Evolutionary conservation across 2,888 invertebrate species (phyloP), one percentile per base, ranked within the genome.

Genomic region (Mimachlamys varia): DNA sequence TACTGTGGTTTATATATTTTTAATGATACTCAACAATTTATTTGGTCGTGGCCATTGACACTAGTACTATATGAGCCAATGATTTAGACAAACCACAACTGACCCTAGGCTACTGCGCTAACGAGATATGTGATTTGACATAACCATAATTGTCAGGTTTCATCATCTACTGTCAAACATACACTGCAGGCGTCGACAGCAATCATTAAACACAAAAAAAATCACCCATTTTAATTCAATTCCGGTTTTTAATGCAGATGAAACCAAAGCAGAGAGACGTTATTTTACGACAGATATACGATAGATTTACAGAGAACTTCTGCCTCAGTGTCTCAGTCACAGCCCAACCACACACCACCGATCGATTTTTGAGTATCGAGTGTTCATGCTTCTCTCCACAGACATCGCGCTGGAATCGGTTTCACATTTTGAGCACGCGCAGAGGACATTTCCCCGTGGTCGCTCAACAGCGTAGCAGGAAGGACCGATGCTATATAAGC

Each of bases 371-470:
- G 27, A 27, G 17, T 33, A 76, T 76, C 76, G 27, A 33, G 27
- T 33, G 27, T 76, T 33, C 76, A 76, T 19, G 33, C 76, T 76
- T 27, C 76, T 22, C 33, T 76, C 27, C 15, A 76, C 76, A 76
- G 76, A 76, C 76, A 76, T 76, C 76, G 33, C 76, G 76, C 33
- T 76, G 76, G 76, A 76, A 76, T 76, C 22, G 76, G 76, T 76
- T 76, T 76, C 76, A 76, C 33, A 33, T 33, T 22, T 22, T 62
- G 62, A 62, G 76, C 76, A 76, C 76, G 76, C 76, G 76, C 76
- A 76, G 76, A 76, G 27, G 76, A 33, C 33, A 76, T 76, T 76
- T 76, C 27, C 76, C 76, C 33, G 33, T 33, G 76, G 76, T 76
- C 76, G 76, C 76, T 76, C 76, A 76, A 33, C 76, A 76, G 76